These are phyloP conservation scores for Microcebus griseorufus DNA, from an alignment of 2,113 vertebrate genomes.

Conservation along the genomic window DNA sequence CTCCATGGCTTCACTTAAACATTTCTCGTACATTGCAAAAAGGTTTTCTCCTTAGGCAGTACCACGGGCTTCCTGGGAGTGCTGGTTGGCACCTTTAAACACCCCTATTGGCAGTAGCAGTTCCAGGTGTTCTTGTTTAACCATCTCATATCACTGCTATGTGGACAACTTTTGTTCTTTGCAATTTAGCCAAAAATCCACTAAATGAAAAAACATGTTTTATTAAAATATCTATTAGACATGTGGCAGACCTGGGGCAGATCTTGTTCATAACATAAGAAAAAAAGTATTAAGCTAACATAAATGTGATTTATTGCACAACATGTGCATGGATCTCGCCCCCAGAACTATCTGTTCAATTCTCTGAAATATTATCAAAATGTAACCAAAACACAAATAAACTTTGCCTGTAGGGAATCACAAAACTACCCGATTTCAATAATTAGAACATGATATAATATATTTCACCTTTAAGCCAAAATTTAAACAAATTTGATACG, in stretches of 20 bases:
- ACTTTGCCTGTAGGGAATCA: background rate
- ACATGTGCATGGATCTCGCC: background rate
- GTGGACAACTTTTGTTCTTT: background rate
- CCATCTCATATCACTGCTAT: background rate
- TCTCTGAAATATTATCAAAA: background rate
- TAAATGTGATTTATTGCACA: background rate
- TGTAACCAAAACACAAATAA: background rate
- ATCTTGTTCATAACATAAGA: background rate
- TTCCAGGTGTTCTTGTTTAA: background rate
- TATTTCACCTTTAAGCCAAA: background rate
- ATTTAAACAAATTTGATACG: background rate
- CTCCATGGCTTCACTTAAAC: background rate
- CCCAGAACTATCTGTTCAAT: background rate
- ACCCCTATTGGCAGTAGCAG: background rate
- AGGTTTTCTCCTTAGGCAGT: background rate
- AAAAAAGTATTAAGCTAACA: background rate
- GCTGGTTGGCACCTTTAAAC: background rate
- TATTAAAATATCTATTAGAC: background rate
- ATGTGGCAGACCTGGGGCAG: background rate
- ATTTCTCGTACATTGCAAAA: background rate
- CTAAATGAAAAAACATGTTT: background rate
- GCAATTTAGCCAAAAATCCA: background rate
- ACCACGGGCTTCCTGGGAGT: too few relatives aligned
- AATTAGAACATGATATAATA: background rate
- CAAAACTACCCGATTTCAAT: background rate